Conservation (phyloP, 1,140 invertebrate species). For the Amphibalanus amphitrite region DNA sequence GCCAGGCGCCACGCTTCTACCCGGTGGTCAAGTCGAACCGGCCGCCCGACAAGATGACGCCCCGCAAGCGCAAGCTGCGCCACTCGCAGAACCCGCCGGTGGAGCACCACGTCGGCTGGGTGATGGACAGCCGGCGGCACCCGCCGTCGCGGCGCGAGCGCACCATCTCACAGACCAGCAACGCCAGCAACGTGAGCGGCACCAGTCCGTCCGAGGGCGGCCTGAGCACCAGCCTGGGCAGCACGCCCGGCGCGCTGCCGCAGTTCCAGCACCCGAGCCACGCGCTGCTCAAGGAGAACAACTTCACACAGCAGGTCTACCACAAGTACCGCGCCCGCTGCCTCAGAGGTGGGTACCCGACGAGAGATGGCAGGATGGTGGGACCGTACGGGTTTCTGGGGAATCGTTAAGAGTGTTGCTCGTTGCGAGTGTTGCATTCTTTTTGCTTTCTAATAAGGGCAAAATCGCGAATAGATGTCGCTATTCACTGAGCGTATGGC, state of each 20-base stretch:
- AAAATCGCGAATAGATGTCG: too few relatives aligned
- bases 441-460: too few relatives aligned
- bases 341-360: constrained; percentile 52
- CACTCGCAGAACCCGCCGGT: constrained; percentile 69
- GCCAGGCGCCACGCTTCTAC: constrained; percentile 50
- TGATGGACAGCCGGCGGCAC: constrained; percentile 76
- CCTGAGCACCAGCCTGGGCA: constrained; percentile 27
- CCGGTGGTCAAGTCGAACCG: constrained; percentile 72
- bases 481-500: too few relatives aligned
- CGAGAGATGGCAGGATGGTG: too few relatives aligned
- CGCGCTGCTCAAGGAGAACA: constrained; percentile 85
- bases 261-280: constrained; percentile 92
- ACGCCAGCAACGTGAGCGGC: constrained; percentile 22
- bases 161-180: background rate
- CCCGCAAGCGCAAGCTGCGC: constrained; percentile 71
- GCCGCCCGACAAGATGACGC: constrained; percentile 36
- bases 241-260: constrained; percentile 52
- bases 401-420: too few relatives aligned
- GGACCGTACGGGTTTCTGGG: too few relatives aligned
- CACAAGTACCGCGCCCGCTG: constrained; percentile 85
- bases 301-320: constrained; percentile 93
- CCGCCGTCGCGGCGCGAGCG: constrained; percentile 21
- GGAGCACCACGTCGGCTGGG: constrained; percentile 93
- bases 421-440: too few relatives aligned
- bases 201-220: constrained; percentile 46